phyloP scores from a whole-genome alignment of 2,113 vertebrate species.

The Pelusios castaneus region DNA sequence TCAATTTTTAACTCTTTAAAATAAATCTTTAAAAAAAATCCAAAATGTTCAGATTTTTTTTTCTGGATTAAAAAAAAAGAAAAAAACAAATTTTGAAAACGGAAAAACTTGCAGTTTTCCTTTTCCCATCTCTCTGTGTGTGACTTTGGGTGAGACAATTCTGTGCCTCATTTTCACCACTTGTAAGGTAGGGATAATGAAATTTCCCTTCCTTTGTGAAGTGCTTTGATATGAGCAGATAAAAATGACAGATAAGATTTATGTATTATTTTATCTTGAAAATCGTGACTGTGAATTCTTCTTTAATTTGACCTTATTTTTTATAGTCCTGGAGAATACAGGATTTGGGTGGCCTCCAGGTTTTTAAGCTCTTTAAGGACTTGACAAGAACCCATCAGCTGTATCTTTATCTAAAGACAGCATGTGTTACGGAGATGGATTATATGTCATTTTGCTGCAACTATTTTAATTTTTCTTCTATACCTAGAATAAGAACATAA shows the following conservation, averaged over 20 bases:
- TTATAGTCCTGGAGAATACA: background rate
- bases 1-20: too few species aligned
- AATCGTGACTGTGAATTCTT: background rate
- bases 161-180: too few species aligned
- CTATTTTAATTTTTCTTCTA: slow-evolving; percentile 20
- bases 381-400: background rate
- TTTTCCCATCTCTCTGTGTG: too few species aligned
- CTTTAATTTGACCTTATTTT: background rate
- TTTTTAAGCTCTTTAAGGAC: background rate
- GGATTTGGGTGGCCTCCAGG: background rate
- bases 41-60: too few species aligned
- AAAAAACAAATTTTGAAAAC: too few species aligned
- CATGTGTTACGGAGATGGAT: background rate
- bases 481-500: background rate
- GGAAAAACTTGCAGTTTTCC: too few species aligned
- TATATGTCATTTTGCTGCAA: slow-evolving; percentile 3
- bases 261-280: background rate
- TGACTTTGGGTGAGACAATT: too few species aligned
- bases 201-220: accelerated
- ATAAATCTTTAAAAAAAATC: too few species aligned
- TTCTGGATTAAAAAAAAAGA: too few species aligned
- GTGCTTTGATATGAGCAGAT: background rate
- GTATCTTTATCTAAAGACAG: slow-evolving; percentile 5
- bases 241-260: background rate
- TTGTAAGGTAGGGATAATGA: too few species aligned